Percentiles rank a stretch among this genome's conserved stretches.
These are phyloP conservation scores for Chaenogobius annularis DNA, from an alignment of 2,113 vertebrate species.

Conservation along the genomic window DNA sequence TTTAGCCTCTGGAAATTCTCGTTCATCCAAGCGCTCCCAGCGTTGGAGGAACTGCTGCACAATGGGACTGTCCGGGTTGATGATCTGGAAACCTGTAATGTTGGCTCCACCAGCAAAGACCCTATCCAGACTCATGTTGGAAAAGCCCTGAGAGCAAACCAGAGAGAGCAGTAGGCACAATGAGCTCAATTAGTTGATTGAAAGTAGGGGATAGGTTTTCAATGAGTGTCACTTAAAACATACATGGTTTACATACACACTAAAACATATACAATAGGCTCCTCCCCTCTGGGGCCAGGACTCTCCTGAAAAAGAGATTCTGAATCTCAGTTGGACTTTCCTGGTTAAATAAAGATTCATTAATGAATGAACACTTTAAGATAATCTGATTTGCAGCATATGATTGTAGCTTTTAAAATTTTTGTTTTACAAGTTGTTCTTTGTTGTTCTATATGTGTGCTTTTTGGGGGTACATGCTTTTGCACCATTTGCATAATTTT, in stretches of 20 bases:
- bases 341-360: too few relatives aligned
- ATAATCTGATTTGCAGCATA: too few relatives aligned
- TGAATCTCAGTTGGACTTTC: too few relatives aligned
- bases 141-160: conserved; percentile 86
- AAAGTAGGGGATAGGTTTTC: neutral
- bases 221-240: conserved; percentile 11
- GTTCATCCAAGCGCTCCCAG: conserved; percentile 96
- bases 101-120: conserved; percentile 95
- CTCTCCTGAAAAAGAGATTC: too few relatives aligned
- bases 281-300: too few relatives aligned
- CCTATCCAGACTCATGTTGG: conserved; percentile 91
- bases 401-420: neutral
- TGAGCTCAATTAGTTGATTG: neutral
- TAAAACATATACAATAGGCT: too few relatives aligned
- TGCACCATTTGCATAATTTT: conserved; percentile 35
- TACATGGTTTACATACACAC: neutral
- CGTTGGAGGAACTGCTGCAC: conserved; percentile 98
- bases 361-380: too few relatives aligned
- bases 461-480: neutral
- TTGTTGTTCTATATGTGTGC: neutral
- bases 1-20: conserved; percentile 96
- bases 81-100: conserved; percentile 96
- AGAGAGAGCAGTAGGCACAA: neutral
- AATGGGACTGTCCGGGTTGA: conserved; percentile 92
- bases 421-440: neutral